These are phyloP conservation scores for Sarcophilus harrisii DNA, from an alignment of 2,797 vertebrate species.

Conservation along the genomic window DNA sequence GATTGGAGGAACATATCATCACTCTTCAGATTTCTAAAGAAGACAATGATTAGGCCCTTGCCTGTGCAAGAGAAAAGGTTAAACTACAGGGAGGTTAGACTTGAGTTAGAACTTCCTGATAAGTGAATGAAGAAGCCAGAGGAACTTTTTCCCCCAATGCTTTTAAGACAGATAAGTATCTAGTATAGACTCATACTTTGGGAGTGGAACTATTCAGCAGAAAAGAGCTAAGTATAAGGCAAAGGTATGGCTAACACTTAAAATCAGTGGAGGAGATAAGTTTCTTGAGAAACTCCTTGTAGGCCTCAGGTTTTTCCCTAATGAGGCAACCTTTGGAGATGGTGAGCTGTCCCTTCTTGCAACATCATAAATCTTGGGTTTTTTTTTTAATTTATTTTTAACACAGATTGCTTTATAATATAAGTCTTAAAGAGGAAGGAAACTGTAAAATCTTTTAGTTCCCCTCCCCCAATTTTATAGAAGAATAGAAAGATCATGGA, in stretches of 20 bases:
- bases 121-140: background rate
- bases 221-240: background rate
- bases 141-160: background rate
- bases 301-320: background rate
- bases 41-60: constrained; percentile 56
- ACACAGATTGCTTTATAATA: background rate
- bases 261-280: background rate
- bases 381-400: too few relatives aligned
- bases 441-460: background rate
- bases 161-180: constrained; percentile 1
- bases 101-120: background rate
- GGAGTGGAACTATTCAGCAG: background rate
- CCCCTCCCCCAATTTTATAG: background rate
- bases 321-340: background rate
- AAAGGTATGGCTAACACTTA: background rate
- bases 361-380: background rate
- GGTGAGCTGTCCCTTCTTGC: background rate
- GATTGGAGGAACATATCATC: constrained; percentile 31
- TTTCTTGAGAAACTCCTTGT: background rate
- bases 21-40: constrained; percentile 43
- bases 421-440: background rate
- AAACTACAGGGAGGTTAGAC: background rate
- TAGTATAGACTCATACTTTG: background rate
- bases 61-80: background rate
- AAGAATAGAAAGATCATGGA: background rate